Conservation (phyloP, 2,888 invertebrate species). For the Drosophila histrio region DNA sequence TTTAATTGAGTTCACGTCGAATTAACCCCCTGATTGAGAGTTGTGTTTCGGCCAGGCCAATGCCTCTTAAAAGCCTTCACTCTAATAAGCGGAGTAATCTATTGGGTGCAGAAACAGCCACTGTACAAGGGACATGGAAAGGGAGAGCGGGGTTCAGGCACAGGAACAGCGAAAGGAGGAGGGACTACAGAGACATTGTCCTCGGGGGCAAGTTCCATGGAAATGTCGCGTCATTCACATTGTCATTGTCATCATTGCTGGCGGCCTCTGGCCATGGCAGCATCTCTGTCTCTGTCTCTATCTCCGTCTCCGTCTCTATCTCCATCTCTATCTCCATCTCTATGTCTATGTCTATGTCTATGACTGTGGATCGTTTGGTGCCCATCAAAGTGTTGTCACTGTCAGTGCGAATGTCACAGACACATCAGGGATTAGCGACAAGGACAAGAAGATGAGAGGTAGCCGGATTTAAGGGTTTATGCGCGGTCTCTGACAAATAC, state of each 20-base stretch:
- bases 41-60: background rate
- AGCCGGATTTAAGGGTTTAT: constrained; percentile 77
- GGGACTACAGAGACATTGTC: background rate
- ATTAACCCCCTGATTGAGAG: constrained; percentile 56
- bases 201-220: constrained; percentile 30
- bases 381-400: constrained; percentile 84
- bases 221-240: constrained; percentile 65
- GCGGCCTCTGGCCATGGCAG: constrained; percentile 22
- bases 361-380: constrained; percentile 20
- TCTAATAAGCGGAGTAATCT: constrained; percentile 39
- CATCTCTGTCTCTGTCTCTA: constrained; percentile 27
- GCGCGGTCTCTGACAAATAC: constrained; percentile 73
- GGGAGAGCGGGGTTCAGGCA: background rate
- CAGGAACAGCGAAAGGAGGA: background rate
- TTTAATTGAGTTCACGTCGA: constrained; percentile 64
- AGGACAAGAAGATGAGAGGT: constrained; percentile 39
- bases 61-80: constrained; percentile 49
- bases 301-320: constrained; percentile 1
- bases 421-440: constrained; percentile 83
- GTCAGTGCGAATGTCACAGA: constrained; percentile 83
- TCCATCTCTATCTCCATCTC: constrained; percentile 1
- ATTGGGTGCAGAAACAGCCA: background rate
- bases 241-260: constrained; percentile 47
- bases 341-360: constrained; percentile 14
- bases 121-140: background rate